Conservation (phyloP, 2,888 invertebrate species). For the Sclerodermus sp. region DNA sequence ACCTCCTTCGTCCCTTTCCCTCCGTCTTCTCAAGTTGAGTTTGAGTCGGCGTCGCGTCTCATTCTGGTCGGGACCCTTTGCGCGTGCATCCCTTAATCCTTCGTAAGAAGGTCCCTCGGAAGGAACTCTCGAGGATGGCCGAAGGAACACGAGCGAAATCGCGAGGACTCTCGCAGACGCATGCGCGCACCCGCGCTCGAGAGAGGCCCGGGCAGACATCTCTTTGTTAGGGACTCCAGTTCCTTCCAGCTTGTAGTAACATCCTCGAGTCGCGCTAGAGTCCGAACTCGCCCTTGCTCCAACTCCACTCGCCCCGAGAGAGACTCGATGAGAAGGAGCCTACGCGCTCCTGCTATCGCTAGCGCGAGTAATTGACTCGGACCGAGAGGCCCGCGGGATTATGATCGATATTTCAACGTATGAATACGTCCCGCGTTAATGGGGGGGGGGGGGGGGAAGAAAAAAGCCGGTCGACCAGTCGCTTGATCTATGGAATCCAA, state of each 20-base stretch:
- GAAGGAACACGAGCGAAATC: conserved; percentile 39
- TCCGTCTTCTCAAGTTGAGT: not conserved
- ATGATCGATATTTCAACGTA: not conserved
- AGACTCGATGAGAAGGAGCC: too few species aligned
- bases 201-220: conserved; percentile 47
- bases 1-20: not conserved
- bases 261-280: conserved; percentile 21
- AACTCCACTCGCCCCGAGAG: not conserved
- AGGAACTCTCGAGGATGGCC: conserved; percentile 27
- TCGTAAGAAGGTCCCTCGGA: conserved; percentile 32
- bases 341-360: too few species aligned
- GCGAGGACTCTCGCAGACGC: conserved; percentile 39
- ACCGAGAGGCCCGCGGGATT: too few species aligned
- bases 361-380: too few species aligned
- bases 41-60: conserved; percentile 7
- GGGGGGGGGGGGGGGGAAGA: not conserved
- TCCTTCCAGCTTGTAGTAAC: conserved; percentile 33
- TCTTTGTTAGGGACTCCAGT: conserved; percentile 54
- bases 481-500: too few species aligned
- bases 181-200: conserved; percentile 36
- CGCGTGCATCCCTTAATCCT: conserved; percentile 32
- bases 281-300: not conserved
- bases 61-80: not conserved
- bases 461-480: too few species aligned
- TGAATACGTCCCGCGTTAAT: not conserved